phyloP scores from a whole-genome alignment of 92 coral and sea anemone genomes.

The Epizoanthus illoricatus region DNA sequence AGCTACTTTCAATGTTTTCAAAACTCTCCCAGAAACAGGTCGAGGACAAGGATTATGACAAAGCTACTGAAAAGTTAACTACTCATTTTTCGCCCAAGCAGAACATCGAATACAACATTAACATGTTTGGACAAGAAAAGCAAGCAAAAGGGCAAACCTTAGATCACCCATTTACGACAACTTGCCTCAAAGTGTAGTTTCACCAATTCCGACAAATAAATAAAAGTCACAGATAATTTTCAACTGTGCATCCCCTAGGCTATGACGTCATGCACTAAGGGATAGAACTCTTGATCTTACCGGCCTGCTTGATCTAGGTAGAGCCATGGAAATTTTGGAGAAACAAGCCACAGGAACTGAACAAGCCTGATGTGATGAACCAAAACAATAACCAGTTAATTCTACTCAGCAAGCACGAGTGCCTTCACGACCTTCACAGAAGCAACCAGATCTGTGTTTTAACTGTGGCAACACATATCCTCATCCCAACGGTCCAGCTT shows the following conservation, averaged over 20 bases:
- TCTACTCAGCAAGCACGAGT: no score
- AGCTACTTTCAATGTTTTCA: conserved; percentile 22
- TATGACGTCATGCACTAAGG: conserved; percentile 28
- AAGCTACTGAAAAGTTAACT: conserved; percentile 18
- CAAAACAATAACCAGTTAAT: no score
- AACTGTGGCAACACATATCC: no score
- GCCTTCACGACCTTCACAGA: no score
- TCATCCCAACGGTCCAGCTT: no score
- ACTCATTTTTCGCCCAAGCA: conserved; percentile 19
- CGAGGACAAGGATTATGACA: conserved; percentile 30
- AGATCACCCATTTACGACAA: conserved; percentile 37
- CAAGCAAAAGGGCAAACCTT: conserved; percentile 36
- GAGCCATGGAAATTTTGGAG: conserved; percentile 32
- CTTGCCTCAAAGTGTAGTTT: conserved; percentile 31
- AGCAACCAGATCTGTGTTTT: no score
- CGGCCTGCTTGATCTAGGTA: conserved; percentile 24
- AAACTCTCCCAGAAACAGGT: conserved; percentile 43
- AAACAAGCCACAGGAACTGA: conserved; percentile 27
- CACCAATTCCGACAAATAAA: conserved; percentile 22
- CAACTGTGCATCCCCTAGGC: conserved; percentile 28
- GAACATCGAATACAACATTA: conserved; percentile 29
- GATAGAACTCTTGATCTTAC: conserved; percentile 30
- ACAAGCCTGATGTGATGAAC: neutral
- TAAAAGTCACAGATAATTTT: conserved; percentile 44
- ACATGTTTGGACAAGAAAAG: conserved; percentile 37